phyloP scores from a whole-genome alignment of 2,113 vertebrate species.

The Mystacornis crossleyi region DNA sequence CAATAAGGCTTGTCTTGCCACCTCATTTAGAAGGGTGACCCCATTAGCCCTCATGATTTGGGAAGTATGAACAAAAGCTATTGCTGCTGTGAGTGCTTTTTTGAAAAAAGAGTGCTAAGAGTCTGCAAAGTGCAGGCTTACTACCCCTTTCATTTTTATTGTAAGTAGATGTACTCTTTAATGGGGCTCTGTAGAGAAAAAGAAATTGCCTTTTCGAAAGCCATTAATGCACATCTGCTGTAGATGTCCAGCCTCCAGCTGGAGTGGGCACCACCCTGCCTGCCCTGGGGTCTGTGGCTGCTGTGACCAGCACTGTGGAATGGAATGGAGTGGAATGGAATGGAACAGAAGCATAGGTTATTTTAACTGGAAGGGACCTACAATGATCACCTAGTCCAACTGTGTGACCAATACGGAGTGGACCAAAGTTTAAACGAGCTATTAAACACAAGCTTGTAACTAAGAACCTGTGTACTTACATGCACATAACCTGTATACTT shows the following conservation, averaged over 20 bases:
- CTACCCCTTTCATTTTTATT: neutral
- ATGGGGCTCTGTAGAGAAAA: neutral
- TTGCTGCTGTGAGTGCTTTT: neutral
- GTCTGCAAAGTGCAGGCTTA: neutral
- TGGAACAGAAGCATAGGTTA: neutral
- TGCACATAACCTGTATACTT: neutral
- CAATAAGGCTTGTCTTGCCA: neutral
- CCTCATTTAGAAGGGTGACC: neutral
- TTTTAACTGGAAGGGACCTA: neutral
- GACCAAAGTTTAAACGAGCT: neutral
- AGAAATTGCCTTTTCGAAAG: neutral
- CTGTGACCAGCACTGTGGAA: neutral
- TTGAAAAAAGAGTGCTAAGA: neutral
- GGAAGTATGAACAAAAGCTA: neutral
- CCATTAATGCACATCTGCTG: neutral
- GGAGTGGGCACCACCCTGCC: neutral
- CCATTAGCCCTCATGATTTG: neutral
- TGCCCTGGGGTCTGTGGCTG: neutral
- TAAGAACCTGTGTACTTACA: neutral
- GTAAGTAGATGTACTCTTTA: neutral
- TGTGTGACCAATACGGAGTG: neutral
- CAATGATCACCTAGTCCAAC: neutral
- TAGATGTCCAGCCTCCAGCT: rapidly evolving
- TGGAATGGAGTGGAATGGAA: neutral
- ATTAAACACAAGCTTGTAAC: neutral